Evolutionary conservation across 2,888 invertebrate genomes (phyloP), one percentile per base, ranked within the genome.

Genomic region (Dusona sp.): DNA sequence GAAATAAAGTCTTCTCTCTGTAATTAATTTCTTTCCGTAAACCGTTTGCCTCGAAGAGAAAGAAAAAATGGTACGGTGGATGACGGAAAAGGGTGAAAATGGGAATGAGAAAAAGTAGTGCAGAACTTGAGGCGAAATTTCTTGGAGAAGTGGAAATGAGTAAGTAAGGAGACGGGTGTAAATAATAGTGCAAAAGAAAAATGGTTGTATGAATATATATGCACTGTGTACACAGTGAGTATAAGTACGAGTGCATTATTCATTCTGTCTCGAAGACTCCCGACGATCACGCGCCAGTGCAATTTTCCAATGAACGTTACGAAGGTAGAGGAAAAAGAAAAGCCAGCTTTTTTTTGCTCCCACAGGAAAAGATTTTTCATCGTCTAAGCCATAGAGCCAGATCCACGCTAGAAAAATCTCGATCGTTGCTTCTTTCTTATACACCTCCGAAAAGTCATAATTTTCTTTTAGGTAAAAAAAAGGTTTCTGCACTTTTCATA

Each of bases 191-290:
- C 36, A 64, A 64, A 80, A 72, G 36, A 54, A 48, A 51, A 36
- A 29, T 48, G 48, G 33, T 22, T 57, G 22, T 42, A 29, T 51
- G 9, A n/a, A 38, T 48, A 36, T 25, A 42, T n/a, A 64, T 57
- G 11, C 19, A 42, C 9, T n/a, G n/a, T 22, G 42, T 33, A 19
- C 78, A 73, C 87, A 87, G 83, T 81, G 78, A 85, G 90, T 90
- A 91, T 91, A 88, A 92, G 92, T 92, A 92, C 90, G 90, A 91
- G 92, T 93, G 92, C 92, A 93, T 93, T 92, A 92, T 91, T 91
- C 90, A 92, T 93, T 92, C 91, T 91, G 90, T 89, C 67, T 83
- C 70, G 29, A 33, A 70, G 45, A 48, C 80, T 78, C 82, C 83
- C 68, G 61, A 38, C 48, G 45, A 48, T 42, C 29, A 33, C 9